phyloP scores from a whole-genome alignment of 1,140 invertebrate genomes.

The Anoplolepis gracilipes region DNA sequence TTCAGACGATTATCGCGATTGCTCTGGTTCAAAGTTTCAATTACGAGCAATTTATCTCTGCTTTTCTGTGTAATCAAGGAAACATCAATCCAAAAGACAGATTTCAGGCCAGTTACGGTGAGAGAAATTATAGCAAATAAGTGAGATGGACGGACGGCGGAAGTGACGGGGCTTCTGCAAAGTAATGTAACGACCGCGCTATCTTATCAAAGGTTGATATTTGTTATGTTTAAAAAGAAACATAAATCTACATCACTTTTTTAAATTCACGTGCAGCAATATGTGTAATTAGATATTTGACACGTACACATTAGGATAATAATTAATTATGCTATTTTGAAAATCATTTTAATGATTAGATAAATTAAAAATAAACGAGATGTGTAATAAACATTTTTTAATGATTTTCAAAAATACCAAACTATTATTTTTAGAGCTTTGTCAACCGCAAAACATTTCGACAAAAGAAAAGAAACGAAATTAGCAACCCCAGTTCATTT shows the following conservation, averaged over 20 bases:
- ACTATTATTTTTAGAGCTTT: not conserved
- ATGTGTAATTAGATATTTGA: not conserved
- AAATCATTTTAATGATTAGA: not conserved
- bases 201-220: not conserved
- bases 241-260: not conserved
- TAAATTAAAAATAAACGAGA: not conserved
- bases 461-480: slow-evolving; percentile 22
- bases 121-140: slow-evolving; percentile 58
- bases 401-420: not conserved
- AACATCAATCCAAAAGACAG: slow-evolving; percentile 62
- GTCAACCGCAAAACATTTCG: not conserved
- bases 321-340: not conserved
- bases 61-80: slow-evolving; percentile 65
- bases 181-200: not conserved
- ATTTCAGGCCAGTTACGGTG: slow-evolving; percentile 35
- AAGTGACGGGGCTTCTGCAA: slow-evolving; percentile 52
- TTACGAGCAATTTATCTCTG: slow-evolving; percentile 68
- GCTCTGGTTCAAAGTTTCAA: slow-evolving; percentile 65
- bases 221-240: not conserved
- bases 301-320: not conserved
- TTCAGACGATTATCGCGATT: slow-evolving; percentile 63
- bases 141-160: slow-evolving; percentile 28
- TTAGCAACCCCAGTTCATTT: slow-evolving; percentile 33
- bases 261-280: not conserved
- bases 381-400: not conserved